Conservation (phyloP, 35 echinoderm and acorn worm species). For the Apostichopus parvimensis region DNA sequence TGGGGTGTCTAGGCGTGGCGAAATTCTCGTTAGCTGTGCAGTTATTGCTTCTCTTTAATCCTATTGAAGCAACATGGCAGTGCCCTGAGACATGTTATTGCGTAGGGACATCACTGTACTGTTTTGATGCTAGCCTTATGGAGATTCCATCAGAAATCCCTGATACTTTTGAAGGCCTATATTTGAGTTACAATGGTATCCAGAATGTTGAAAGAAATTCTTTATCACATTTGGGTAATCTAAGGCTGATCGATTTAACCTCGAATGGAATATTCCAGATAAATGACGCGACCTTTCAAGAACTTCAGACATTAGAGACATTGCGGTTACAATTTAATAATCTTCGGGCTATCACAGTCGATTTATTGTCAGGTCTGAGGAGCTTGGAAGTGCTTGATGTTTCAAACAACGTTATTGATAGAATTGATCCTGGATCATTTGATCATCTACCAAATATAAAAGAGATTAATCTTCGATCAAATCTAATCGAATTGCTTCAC, state of each 20-base stretch:
- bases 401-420: constrained; percentile 39
- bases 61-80: not conserved
- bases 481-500: constrained; percentile 4
- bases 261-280: constrained; percentile 12
- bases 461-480: not conserved
- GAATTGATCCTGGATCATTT: constrained; percentile 6
- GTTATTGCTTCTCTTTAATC: not conserved
- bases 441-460: not conserved
- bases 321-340: not conserved
- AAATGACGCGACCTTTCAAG: not conserved
- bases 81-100: not conserved
- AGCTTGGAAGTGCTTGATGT: not conserved
- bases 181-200: constrained; percentile 12
- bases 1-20: not conserved
- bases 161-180: not conserved
- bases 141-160: constrained; percentile 1
- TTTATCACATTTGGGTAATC: not conserved
- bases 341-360: not conserved
- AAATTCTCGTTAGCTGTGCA: not conserved
- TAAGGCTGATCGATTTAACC: not conserved
- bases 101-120: not conserved
- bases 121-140: not conserved
- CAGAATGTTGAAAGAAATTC: not conserved
- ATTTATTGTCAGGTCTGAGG: not conserved
- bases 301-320: not conserved